Percentiles rank a stretch among this genome's conserved stretches.
These are phyloP conservation scores for Lethocerus indicus DNA, from an alignment of 1,140 invertebrate genomes.

Conservation along the genomic window DNA sequence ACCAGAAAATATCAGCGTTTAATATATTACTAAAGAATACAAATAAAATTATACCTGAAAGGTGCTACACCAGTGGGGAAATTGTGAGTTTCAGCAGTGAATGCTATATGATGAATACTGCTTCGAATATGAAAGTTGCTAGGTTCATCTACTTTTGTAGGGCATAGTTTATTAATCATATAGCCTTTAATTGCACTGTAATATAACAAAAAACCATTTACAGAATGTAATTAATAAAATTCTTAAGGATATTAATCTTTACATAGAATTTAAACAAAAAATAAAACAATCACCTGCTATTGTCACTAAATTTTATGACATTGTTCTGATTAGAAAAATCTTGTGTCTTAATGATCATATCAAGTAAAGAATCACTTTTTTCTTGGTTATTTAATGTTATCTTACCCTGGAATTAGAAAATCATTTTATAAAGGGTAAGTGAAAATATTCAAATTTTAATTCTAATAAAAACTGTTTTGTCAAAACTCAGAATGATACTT, in stretches of 20 bases:
- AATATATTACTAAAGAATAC: background rate
- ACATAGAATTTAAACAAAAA: background rate
- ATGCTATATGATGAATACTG: slow-evolving; percentile 75
- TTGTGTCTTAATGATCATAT: slow-evolving; percentile 87
- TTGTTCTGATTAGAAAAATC: slow-evolving; percentile 76
- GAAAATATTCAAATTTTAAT: slow-evolving; percentile 24
- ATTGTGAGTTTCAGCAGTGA: slow-evolving; percentile 97
- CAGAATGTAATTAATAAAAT: background rate
- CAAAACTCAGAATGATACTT: slow-evolving; percentile 8
- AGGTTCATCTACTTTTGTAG: slow-evolving; percentile 36
- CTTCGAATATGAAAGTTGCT: slow-evolving; percentile 41
- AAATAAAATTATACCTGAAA: slow-evolving; percentile 35
- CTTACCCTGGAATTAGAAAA: slow-evolving; percentile 51
- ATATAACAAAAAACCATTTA: slow-evolving; percentile 4
- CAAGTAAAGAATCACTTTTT: slow-evolving; percentile 65
- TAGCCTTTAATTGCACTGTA: slow-evolving; percentile 81
- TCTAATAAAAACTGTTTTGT: background rate
- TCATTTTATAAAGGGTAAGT: no score
- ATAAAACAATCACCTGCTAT: slow-evolving; percentile 56
- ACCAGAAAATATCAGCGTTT: no score
- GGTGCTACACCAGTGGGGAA: slow-evolving; percentile 91
- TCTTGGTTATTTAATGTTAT: slow-evolving; percentile 70
- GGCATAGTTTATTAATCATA: slow-evolving; percentile 41
- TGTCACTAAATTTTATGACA: slow-evolving; percentile 94
- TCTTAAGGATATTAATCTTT: background rate